A percentile compares a stretch with the other conserved stretches of the same genome.
Conservation (phyloP, 1,140 invertebrate species). For the Dufourea novaeangliae region DNA sequence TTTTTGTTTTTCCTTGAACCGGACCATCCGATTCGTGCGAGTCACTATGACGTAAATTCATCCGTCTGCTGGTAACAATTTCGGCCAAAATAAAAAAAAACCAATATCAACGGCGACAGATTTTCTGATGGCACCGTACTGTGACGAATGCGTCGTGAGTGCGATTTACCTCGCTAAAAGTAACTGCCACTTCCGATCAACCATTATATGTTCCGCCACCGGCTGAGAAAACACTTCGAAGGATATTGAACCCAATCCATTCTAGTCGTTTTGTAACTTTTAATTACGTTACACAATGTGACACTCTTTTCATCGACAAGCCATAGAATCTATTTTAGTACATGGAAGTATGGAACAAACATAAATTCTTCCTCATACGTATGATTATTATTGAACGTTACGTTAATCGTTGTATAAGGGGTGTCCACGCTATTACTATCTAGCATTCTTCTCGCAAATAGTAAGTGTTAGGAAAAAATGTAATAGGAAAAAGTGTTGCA, state of each 20-base stretch:
- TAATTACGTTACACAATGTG: background rate
- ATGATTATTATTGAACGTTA: too few species aligned
- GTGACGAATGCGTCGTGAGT: background rate
- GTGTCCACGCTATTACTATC: too few species aligned
- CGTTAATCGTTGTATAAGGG: too few species aligned
- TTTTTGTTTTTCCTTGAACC: background rate
- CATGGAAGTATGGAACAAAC: background rate
- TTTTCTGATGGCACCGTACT: slow-evolving; percentile 17
- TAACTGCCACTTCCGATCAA: background rate
- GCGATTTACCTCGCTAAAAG: background rate
- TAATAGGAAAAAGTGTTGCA: too few species aligned
- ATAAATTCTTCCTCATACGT: too few species aligned
- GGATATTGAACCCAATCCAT: background rate
- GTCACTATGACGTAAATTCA: slow-evolving; percentile 33
- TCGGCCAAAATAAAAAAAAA: too few species aligned
- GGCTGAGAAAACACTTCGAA: background rate
- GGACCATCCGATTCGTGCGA: background rate
- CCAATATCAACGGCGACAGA: slow-evolving; percentile 30
- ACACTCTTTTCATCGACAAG: background rate
- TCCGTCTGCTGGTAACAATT: slow-evolving; percentile 21
- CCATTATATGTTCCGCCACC: background rate
- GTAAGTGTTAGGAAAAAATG: too few species aligned
- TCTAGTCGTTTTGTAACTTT: background rate
- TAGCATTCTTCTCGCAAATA: too few species aligned
- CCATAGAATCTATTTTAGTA: background rate